Evolutionary conservation across 2,888 invertebrate species (phyloP).

Genomic region (Seladonia tumulorum): DNA sequence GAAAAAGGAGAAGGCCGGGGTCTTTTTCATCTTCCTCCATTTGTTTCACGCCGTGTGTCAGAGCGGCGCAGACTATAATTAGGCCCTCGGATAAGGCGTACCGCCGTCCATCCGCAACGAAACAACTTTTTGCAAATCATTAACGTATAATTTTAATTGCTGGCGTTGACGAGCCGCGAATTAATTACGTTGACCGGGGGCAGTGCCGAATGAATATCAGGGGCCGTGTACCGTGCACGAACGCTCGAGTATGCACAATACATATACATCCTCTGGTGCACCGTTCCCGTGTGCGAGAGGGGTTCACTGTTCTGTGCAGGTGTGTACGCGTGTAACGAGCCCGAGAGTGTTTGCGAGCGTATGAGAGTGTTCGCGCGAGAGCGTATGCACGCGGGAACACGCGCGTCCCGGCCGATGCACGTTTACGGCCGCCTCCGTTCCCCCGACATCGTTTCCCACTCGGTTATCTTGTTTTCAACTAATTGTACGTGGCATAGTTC

Average conservation of each 20-base stretch:
- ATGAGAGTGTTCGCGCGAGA: neutral
- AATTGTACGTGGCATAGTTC: conserved; percentile 81
- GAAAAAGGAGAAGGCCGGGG: conserved; percentile 31
- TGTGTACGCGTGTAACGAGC: neutral
- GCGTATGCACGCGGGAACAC: conserved; percentile 9
- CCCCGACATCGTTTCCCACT: conserved; percentile 51
- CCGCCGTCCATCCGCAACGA: conserved; percentile 72
- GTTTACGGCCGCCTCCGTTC: conserved; percentile 30
- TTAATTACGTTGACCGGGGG: conserved; percentile 79
- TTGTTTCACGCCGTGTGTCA: conserved; percentile 64
- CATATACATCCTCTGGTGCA: neutral
- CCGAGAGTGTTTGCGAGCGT: conserved; percentile 6
- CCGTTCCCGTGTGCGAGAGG: neutral
- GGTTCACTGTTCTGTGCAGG: neutral
- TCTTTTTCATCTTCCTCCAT: conserved; percentile 71
- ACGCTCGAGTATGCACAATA: neutral
- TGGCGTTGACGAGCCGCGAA: conserved; percentile 74
- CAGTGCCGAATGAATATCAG: conserved; percentile 34
- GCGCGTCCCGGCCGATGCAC: conserved; percentile 33
- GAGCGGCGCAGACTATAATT: conserved; percentile 76
- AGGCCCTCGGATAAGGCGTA: conserved; percentile 76
- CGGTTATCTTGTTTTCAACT: conserved; percentile 82
- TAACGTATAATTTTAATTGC: conserved; percentile 82
- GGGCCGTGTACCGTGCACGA: neutral
- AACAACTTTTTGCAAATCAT: conserved; percentile 81